phyloP scores from a whole-genome alignment of 53 echinoderm and acorn worm species.

The Actinopyga echinites region DNA sequence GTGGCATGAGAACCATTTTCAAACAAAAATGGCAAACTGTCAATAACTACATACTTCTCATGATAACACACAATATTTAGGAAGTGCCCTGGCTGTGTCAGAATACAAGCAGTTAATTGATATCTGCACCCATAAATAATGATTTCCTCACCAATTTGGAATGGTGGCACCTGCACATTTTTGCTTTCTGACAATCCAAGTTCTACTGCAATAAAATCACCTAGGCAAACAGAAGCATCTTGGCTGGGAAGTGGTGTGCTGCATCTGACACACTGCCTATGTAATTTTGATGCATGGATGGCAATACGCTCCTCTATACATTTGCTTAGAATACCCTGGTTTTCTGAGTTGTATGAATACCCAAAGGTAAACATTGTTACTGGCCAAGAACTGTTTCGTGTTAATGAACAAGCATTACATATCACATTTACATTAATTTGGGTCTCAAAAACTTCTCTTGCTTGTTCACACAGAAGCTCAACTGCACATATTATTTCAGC shows the following conservation, averaged over 20 bases:
- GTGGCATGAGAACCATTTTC: not conserved
- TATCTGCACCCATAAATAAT: not conserved
- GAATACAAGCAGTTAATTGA: not conserved
- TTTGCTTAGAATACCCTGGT: conserved; percentile 2
- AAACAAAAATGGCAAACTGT: too few relatives aligned
- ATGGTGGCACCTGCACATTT: not conserved
- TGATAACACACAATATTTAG: too few relatives aligned
- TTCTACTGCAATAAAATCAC: not conserved
- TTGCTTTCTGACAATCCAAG: not conserved
- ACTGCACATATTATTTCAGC: conserved; percentile 9
- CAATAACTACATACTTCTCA: too few relatives aligned
- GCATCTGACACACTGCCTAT: not conserved
- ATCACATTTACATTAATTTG: not conserved
- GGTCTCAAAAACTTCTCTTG: conserved; percentile 1
- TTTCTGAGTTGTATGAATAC: not conserved
- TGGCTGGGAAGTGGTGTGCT: not conserved
- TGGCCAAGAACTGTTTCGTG: not conserved
- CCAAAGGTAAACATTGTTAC: not conserved
- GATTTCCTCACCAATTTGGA: not conserved
- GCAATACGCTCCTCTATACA: not conserved
- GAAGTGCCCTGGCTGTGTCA: not conserved
- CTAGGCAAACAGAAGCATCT: too few relatives aligned
- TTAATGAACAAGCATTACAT: not conserved
- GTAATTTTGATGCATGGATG: not conserved
- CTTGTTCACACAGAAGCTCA: not conserved